Evolutionary conservation across 2,113 vertebrate genomes (phyloP).

Genomic region (Ochotona princeps): DNA sequence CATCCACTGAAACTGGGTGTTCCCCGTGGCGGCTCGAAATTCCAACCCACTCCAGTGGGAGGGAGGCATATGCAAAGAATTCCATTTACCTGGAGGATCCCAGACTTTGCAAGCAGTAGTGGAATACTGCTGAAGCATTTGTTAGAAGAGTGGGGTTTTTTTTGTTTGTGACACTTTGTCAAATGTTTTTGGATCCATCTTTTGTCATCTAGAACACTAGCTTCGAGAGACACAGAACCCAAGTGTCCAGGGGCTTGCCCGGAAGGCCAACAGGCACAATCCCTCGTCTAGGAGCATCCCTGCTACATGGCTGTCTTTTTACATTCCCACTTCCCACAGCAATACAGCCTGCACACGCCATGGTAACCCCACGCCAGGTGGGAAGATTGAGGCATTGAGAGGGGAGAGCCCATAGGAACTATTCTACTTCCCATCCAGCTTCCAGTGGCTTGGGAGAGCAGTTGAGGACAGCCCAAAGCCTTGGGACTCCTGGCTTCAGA

Average conservation of each 20-base stretch:
- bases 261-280: too few relatives aligned
- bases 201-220: not conserved
- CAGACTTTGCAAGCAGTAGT: too few relatives aligned
- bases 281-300: too few relatives aligned
- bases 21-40: rapidly evolving
- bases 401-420: not conserved
- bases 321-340: not conserved
- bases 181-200: not conserved
- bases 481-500: too few relatives aligned
- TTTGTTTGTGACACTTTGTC: not conserved
- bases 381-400: not conserved
- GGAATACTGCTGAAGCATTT: too few relatives aligned
- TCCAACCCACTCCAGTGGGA: rapidly evolving
- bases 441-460: too few relatives aligned
- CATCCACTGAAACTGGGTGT: rapidly evolving
- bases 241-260: too few relatives aligned
- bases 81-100: too few relatives aligned
- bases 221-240: not conserved
- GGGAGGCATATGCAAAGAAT: not conserved
- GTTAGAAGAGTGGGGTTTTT: not conserved
- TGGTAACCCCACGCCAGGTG: too few relatives aligned
- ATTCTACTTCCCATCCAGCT: too few relatives aligned
- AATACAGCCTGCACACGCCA: not conserved
- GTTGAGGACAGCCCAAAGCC: too few relatives aligned
- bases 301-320: not conserved